Evolutionary conservation across 2,888 invertebrate species (phyloP), one percentile per base, ranked within the genome.

Genomic region (Drosophila villosipedis): DNA sequence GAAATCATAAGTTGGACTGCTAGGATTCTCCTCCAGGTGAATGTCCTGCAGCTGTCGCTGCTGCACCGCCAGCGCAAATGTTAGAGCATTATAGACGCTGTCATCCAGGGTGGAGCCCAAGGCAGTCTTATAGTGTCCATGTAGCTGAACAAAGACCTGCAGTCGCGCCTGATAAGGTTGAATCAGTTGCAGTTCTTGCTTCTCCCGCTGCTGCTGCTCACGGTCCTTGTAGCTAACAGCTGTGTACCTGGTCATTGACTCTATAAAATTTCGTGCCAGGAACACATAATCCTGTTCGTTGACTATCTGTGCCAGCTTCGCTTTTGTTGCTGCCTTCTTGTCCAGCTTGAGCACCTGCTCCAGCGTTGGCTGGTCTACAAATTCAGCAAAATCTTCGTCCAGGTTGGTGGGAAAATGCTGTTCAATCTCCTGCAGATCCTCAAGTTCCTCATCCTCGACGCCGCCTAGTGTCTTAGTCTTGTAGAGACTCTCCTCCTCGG

Each of bases 401-500:
- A 95, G 94, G 80, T 94, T 95, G 0, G 95, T 96, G 0, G 96
- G 96, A 89, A 97, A 97, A 90, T 96, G 94, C 89, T 95, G 94
- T 74, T 94, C 94, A 66, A 97, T 95, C 93, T 97, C 96, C 64
- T 94, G 93, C 25, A 94, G 92, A 0, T 95, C 95, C 69, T 95
- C 94, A 25, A 96, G 95, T 74, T 96, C 96, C 86, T 97, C 97
- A 28, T 96, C 94, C 89, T 95, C 95, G 28, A 95, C 94, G 81
- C 95, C 95, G 63, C 95, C 96, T 92, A 95, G 95, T 0, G 95
- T 95, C 90, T 95, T 96, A 14, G 95, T 96, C 66, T 96, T 95
- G 92, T 96, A 97, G 53, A 98, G 93, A 80, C 96, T 96, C 62
- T 97, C 97, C 69, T 96, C 96, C 82, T 97, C 97, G 61, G 95